Base-by-base conservation (phyloP, 53 echinoderm and acorn worm species). In the Hippasteria phrygiana region DNA sequence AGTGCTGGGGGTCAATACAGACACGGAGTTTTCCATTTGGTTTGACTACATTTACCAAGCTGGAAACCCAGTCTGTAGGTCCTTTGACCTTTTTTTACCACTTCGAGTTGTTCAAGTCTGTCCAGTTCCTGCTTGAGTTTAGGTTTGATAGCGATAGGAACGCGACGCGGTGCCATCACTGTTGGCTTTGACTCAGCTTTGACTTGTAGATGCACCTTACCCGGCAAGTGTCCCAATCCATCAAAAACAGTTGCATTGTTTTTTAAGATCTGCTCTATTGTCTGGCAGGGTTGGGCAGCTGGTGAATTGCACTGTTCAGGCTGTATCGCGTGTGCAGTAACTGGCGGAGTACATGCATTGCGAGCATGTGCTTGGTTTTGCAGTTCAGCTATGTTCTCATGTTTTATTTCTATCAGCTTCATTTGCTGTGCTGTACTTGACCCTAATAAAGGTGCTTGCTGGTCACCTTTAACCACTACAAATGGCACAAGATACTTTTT, bases 1-100 rank as follows among this genome's bases (percentile, higher is more conserved):
- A 48, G 18, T 82, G 81, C 59, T 90, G 51, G 26, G 73, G 83
- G 59, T 90, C 74, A 12, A 90, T 71, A 72, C 90, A 90, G 16
- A 90, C 27, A 12, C 74, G 55, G 5, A 83, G 43, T 78, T 83
- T 83, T 3, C 78, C 88, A 71, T 35, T 90, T 27, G 81, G 81
- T 73, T 92, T 94, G 16, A 78, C 35, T 5, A 87, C 80, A 22
- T 46, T 82, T 10, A 94, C 88, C 33, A 94, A 31, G 62, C 87
- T 78, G 2, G 88, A 92, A 6, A 87, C 95, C 92, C 92, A 93
- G 24, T 92, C 88, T 72, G 90, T 71, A 33, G 82, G 80, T 46
- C 42, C 89, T 79, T 46, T 40, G 29, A 89, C n/a, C 79, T 66
- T 89, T 89, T 16, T 43, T 48, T 12, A 79, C 54, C 29, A 93